Evolutionary conservation across 2,113 vertebrate species (phyloP).

Genomic region (Tor tambroides): DNA sequence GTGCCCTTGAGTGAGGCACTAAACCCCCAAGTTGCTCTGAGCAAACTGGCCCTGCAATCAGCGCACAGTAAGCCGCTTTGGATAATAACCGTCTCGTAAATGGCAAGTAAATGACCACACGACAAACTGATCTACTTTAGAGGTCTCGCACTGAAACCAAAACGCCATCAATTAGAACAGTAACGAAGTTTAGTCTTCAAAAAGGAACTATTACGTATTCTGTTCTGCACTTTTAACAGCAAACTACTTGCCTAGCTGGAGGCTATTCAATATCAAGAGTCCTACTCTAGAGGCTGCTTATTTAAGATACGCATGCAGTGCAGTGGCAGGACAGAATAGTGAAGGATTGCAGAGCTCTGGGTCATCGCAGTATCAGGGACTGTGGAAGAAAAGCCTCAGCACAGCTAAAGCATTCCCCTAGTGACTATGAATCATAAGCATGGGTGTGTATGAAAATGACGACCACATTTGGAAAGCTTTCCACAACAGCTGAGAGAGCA

Average conservation of each 20-base stretch:
- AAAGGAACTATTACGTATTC: not conserved
- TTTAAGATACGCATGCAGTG: constrained; percentile 31
- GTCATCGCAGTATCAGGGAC: constrained; percentile 31
- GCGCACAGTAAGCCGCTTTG: not conserved
- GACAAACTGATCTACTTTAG: constrained; percentile 2
- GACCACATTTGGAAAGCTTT: constrained; percentile 18
- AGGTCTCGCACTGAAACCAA: not conserved
- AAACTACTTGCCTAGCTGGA: constrained; percentile 1
- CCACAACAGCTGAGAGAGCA: constrained; percentile 43
- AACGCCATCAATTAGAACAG: not conserved
- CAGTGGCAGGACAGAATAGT: constrained; percentile 40
- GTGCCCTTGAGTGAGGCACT: constrained; percentile 8
- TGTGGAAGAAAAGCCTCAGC: constrained; percentile 36
- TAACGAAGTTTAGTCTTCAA: not conserved
- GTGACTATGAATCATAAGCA: constrained; percentile 41
- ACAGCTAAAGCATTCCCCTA: constrained; percentile 36
- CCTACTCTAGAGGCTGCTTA: not conserved
- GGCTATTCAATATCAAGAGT: constrained; percentile 17
- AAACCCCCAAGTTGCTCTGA: constrained; percentile 1
- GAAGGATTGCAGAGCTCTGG: constrained; percentile 38
- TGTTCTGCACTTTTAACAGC: constrained; percentile 9
- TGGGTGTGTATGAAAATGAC: constrained; percentile 36
- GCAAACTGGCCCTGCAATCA: constrained; percentile 16
- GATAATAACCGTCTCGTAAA: constrained; percentile 3
- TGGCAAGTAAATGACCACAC: not conserved